Evolutionary conservation across 1,140 invertebrate genomes (phyloP), one percentile per base, ranked within the genome.

Genomic region (Scylla paramamosain): DNA sequence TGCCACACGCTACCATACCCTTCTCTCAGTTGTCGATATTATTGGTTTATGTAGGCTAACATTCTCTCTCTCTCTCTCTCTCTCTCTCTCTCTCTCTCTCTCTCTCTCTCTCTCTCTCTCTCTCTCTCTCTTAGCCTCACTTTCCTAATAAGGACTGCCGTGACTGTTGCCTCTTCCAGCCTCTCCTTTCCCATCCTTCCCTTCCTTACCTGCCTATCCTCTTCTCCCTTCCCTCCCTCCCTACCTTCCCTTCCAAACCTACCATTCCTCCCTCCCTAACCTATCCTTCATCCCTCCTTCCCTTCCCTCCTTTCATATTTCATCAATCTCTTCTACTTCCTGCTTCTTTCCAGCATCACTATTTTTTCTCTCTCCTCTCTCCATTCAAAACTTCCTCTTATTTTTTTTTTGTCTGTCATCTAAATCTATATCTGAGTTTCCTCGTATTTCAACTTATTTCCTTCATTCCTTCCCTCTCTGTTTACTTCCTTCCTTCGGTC

Each of bases 81-180:
- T 91, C 90, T 91, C 90, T 91, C 90, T 59, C 48, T 91, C 48
- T 59, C 39, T 59, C 48, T 59, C 48, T 91, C 90, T 59, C 48
- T 59, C 90, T 91, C 48, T 59, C 90, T 91, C 90, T 91, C 90
- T 91, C 90, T 91, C 28, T 29, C 90, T 59, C 46, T 91, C 90
- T 91, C 46, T 91, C 28, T 48, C 88, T 90, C 88, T 90, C 6
- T 48, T 31, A 25, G 31, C 45, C 88, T 39, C 45, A 39, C 39
- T 6, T 45, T 48, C 88, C 45, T 39, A n/a, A 39, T 48, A 12
- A 14, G 12, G 2, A 12, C 10, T 20, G 12, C 16, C 52, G 10
- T 20, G 52, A 12, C 16, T 59, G 12, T 59, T 59, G 12, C 52
- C 16, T 59, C 52, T 20, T 59, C 52, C 52, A 59, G 10, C 16